Evolutionary conservation across 2,888 invertebrate species (phyloP).

Genomic region (Ischnus inquisitorius): DNA sequence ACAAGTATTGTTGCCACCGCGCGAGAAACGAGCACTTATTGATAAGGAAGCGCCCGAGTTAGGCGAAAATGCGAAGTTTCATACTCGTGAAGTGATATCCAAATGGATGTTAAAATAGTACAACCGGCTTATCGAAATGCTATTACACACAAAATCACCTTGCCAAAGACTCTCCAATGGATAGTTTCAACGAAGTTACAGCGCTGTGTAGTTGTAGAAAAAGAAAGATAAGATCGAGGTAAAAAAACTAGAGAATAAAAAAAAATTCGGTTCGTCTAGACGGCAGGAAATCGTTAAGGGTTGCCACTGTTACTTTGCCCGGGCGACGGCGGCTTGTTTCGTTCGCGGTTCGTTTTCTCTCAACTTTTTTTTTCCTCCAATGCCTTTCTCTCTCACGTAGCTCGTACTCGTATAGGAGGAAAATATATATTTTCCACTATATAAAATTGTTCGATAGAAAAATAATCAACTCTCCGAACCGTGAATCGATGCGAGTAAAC

Average conservation of each 20-base stretch:
- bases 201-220: not conserved
- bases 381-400: not conserved
- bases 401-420: not conserved
- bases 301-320: constrained; percentile 6
- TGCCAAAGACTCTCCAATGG: not conserved
- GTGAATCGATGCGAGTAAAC: not conserved
- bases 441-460: constrained; percentile 31
- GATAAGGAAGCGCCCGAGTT: too few relatives aligned
- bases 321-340: constrained; percentile 17
- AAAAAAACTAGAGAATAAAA: constrained; percentile 9
- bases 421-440: constrained; percentile 19
- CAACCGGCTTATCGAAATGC: not conserved
- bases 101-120: not conserved
- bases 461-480: constrained; percentile 9
- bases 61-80: too few relatives aligned
- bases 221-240: not conserved
- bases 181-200: not conserved
- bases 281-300: constrained; percentile 40
- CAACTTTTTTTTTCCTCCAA: not conserved
- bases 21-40: too few relatives aligned
- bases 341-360: not conserved
- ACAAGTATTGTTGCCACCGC: too few relatives aligned
- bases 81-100: not conserved
- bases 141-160: not conserved
- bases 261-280: constrained; percentile 23